phyloP scores from a whole-genome alignment of 2,888 invertebrate species.

The Polyploca ridens region DNA sequence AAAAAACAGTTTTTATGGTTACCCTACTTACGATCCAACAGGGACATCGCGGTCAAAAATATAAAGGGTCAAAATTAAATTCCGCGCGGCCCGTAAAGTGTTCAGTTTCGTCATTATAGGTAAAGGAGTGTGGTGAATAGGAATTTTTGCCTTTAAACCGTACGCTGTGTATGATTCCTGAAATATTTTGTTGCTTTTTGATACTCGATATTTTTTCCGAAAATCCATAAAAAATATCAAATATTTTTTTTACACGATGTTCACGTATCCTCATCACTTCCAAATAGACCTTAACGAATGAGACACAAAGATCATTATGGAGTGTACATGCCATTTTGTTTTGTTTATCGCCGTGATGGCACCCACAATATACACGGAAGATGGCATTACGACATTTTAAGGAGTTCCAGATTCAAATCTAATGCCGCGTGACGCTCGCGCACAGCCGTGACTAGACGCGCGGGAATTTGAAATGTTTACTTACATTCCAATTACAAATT shows the following conservation, averaged over 20 bases:
- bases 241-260: too few relatives aligned
- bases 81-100: constrained; percentile 74
- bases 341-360: constrained; percentile 12
- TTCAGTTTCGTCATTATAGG: constrained; percentile 78
- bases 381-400: constrained; percentile 69
- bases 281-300: not conserved
- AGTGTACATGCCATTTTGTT: constrained; percentile 3
- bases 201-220: constrained; percentile 16
- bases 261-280: not conserved
- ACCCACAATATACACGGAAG: constrained; percentile 52
- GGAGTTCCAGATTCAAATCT: constrained; percentile 78
- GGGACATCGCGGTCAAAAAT: constrained; percentile 71
- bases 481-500: constrained; percentile 30
- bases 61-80: constrained; percentile 79
- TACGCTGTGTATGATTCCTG: not conserved
- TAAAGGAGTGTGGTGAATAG: constrained; percentile 34
- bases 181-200: constrained; percentile 14
- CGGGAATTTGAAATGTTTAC: constrained; percentile 44
- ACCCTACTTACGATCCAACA: constrained; percentile 15
- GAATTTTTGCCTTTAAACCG: not conserved
- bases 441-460: constrained; percentile 55
- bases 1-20: not conserved
- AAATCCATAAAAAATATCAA: not conserved
- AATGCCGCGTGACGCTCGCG: constrained; percentile 74
- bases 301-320: not conserved